These are phyloP conservation scores for Trachelus tabidus DNA, from an alignment of 2,888 invertebrate genomes.

Conservation along the genomic window DNA sequence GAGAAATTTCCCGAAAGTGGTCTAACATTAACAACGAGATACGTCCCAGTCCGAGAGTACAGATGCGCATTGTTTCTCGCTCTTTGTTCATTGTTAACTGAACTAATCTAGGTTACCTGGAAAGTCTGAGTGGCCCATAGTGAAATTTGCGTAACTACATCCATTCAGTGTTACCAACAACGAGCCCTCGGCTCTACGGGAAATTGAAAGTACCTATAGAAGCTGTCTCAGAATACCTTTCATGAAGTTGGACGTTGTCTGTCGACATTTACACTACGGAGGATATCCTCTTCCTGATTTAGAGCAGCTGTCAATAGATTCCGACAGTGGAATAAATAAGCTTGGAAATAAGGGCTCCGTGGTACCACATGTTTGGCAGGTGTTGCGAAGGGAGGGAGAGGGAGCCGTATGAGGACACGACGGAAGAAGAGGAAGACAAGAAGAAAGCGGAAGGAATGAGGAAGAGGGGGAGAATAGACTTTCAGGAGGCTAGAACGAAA, in stretches of 20 bases:
- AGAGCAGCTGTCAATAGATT: conserved; percentile 22
- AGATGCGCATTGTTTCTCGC: background rate
- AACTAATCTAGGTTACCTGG: background rate
- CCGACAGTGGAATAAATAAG: conserved; percentile 23
- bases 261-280: conserved; percentile 9
- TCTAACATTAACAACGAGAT: background rate
- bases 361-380: conserved; percentile 35
- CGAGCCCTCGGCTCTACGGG: background rate
- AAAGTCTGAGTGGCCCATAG: background rate
- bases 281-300: conserved; percentile 25
- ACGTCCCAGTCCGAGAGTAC: background rate
- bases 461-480: background rate
- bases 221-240: background rate
- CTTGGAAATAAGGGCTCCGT: conserved; percentile 18
- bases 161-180: background rate
- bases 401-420: background rate
- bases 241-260: background rate
- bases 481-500: conserved; percentile 20
- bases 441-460: conserved; percentile 5
- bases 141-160: background rate
- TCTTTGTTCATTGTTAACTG: background rate
- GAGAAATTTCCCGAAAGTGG: background rate
- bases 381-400: conserved; percentile 29
- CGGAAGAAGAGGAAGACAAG: background rate
- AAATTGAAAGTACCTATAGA: too few species aligned